phyloP scores from a whole-genome alignment of 2,888 invertebrate genomes.

The Panopea generosa region DNA sequence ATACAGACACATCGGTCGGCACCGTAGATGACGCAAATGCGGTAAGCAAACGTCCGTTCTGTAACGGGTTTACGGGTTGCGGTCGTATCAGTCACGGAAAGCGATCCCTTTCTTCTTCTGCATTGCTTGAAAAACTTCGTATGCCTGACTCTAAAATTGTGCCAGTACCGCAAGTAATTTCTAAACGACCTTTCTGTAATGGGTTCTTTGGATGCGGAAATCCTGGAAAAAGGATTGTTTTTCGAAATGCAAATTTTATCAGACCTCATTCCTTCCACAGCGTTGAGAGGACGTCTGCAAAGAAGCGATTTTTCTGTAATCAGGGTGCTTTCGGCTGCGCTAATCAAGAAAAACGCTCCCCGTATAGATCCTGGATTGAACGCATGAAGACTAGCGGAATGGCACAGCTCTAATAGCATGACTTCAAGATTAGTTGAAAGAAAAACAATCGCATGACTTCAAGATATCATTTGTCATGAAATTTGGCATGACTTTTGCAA shows the following conservation, averaged over 20 bases:
- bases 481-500: too few relatives aligned
- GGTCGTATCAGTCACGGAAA: constrained; percentile 63
- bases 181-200: constrained; percentile 77
- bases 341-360: constrained; percentile 46
- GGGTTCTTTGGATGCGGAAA: constrained; percentile 74
- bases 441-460: too few relatives aligned
- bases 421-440: too few relatives aligned
- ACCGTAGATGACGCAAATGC: not conserved
- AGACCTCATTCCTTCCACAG: constrained; percentile 23
- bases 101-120: constrained; percentile 31
- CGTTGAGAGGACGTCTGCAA: not conserved
- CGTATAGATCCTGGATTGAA: constrained; percentile 4
- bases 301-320: constrained; percentile 55
- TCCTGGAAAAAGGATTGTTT: constrained; percentile 57
- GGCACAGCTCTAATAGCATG: too few relatives aligned
- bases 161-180: constrained; percentile 12
- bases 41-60: constrained; percentile 74
- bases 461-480: too few relatives aligned
- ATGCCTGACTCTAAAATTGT: constrained; percentile 16
- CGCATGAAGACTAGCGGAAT: not conserved
- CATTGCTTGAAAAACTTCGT: constrained; percentile 37
- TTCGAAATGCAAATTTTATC: constrained; percentile 35
- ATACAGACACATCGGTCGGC: not conserved
- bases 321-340: constrained; percentile 53
- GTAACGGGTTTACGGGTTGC: constrained; percentile 74